phyloP scores from a whole-genome alignment of 2,888 invertebrate genomes.

The Gortyna flavago region DNA sequence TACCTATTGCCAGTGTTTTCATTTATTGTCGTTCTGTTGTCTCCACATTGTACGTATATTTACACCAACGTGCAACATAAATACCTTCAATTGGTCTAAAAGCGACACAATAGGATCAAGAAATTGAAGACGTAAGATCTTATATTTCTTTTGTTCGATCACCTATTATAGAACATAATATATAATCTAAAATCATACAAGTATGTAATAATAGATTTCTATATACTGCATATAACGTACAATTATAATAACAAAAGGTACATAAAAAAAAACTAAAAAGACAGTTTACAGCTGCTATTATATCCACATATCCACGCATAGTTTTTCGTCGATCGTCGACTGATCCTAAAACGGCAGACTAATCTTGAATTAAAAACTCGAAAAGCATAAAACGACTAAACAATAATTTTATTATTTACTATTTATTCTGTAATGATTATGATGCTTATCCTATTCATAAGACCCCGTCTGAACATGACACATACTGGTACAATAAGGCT shows the following conservation, averaged over 20 bases:
- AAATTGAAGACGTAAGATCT: too few relatives aligned
- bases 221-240: neutral
- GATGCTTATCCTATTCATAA: conserved; percentile 77
- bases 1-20: neutral
- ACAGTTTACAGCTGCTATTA: neutral
- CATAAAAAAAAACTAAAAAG: neutral
- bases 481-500: conserved; percentile 56
- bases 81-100: too few relatives aligned
- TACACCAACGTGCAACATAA: neutral
- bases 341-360: neutral
- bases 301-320: neutral
- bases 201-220: neutral
- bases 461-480: conserved; percentile 70
- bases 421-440: conserved; percentile 21
- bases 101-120: neutral
- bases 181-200: conserved; percentile 14
- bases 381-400: conserved; percentile 1
- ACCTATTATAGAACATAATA: neutral
- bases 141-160: neutral
- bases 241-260: neutral
- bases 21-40: neutral
- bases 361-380: neutral
- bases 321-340: neutral
- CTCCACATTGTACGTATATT: neutral
- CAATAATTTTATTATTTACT: conserved; percentile 12